Evolutionary conservation across 2,113 vertebrate species (phyloP).

Genomic region (Dipodomys ordii): DNA sequence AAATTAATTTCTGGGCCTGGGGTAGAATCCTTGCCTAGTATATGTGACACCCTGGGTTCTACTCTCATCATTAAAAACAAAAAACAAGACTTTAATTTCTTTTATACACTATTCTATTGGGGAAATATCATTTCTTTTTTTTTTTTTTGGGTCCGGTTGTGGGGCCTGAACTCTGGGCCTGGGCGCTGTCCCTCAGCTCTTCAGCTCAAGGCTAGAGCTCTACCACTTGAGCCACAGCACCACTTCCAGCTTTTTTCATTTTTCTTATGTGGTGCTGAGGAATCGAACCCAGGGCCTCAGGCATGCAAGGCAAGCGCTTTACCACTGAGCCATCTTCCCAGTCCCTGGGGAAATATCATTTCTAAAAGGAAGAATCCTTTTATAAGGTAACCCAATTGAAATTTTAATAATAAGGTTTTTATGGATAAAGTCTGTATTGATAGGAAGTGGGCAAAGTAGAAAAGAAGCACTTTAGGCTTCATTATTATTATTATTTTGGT

Average conservation of each 20-base stretch:
- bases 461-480: not conserved
- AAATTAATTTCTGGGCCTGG: not conserved
- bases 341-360: conserved; percentile 35
- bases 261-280: no score
- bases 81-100: conserved; percentile 41
- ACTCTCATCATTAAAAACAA: not conserved
- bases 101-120: not conserved
- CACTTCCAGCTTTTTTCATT: no score
- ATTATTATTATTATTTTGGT: no score
- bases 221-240: no score
- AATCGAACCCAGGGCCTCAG: no score
- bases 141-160: no score
- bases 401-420: conserved; percentile 32
- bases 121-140: conserved; percentile 24
- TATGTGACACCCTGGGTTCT: not conserved
- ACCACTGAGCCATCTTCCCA: no score
- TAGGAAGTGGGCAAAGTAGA: not conserved
- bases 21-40: not conserved
- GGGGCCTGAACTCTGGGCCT: no score
- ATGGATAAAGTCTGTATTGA: not conserved
- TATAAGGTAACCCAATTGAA: not conserved
- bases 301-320: no score
- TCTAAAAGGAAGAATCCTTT: conserved; percentile 49
- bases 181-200: no score
- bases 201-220: no score